A percentile compares a stretch with the other conserved stretches of the same genome.
phyloP scores from a whole-genome alignment of 2,113 vertebrate species.

The Leucopsar rothschildi region DNA sequence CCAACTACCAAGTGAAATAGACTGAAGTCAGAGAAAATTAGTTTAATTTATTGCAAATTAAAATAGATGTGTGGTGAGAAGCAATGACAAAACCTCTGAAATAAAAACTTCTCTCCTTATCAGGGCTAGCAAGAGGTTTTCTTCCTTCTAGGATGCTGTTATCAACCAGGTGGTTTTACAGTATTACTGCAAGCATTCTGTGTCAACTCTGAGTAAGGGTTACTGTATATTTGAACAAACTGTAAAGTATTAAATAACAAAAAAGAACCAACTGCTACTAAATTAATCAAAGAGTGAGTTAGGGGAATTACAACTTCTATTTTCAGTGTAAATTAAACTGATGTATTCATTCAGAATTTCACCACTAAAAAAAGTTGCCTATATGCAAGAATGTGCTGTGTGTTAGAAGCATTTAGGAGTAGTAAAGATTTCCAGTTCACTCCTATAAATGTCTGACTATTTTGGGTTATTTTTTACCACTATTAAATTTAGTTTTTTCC shows the following conservation, averaged over 20 bases:
- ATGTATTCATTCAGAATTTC: neutral
- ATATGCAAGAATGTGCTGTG: neutral
- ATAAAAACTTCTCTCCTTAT: neutral
- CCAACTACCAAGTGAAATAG: neutral
- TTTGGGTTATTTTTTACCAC: constrained; percentile 1
- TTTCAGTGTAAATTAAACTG: neutral
- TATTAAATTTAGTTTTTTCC: constrained; percentile 7
- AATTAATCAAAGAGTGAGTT: neutral
- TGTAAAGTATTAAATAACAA: neutral
- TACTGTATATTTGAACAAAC: neutral
- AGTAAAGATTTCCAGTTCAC: constrained; percentile 10
- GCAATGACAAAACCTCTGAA: neutral
- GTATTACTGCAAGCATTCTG: neutral
- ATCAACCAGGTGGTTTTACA: neutral
- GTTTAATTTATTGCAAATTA: neutral
- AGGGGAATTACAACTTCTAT: neutral
- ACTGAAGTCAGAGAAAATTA: neutral
- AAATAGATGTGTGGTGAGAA: neutral
- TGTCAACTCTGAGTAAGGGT: neutral
- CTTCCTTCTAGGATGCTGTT: neutral
- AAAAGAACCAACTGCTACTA: neutral
- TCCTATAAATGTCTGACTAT: neutral
- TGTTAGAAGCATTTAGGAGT: neutral
- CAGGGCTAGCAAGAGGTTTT: neutral
- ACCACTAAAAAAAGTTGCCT: neutral